These are phyloP conservation scores for Metalampra italica DNA, from an alignment of 2,888 invertebrate species.

Conservation along the genomic window DNA sequence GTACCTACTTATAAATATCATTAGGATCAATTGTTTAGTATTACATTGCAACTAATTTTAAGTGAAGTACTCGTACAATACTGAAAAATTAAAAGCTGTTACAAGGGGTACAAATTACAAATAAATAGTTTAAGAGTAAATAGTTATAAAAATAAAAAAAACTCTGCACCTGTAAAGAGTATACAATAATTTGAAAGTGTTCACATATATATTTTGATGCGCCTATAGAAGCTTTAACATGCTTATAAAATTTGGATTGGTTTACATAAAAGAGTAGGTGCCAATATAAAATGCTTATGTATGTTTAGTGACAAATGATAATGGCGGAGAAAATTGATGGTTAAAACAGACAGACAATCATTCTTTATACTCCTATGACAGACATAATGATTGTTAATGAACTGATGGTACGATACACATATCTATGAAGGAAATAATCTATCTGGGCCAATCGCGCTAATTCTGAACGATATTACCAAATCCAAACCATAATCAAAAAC, in stretches of 20 bases:
- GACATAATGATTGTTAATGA: slow-evolving; percentile 17
- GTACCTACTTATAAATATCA: too few species aligned
- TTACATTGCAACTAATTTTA: too few species aligned
- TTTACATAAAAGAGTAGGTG: slow-evolving; percentile 41
- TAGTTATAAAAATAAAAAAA: too few species aligned
- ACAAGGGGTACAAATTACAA: too few species aligned
- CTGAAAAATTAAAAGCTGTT: too few species aligned
- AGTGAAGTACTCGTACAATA: too few species aligned
- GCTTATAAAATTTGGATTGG: slow-evolving; percentile 34
- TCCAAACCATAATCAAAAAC: too few species aligned
- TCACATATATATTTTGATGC: neutral
- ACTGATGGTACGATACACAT: neutral
- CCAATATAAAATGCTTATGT: slow-evolving; percentile 46
- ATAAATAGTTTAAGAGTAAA: too few species aligned
- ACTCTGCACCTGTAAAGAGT: neutral
- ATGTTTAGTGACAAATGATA: slow-evolving; percentile 22
- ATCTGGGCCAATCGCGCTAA: too few species aligned
- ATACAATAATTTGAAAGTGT: neutral
- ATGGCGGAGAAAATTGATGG: slow-evolving; percentile 23
- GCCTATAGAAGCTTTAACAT: slow-evolving; percentile 42
- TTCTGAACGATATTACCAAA: too few species aligned
- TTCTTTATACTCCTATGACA: slow-evolving; percentile 12
- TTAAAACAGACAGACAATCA: slow-evolving; percentile 8
- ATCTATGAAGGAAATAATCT: slow-evolving; percentile 5
- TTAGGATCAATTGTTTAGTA: too few species aligned